Conservation (phyloP, 2,797 vertebrate genomes). For the Enteromius afrohamiltoni region DNA sequence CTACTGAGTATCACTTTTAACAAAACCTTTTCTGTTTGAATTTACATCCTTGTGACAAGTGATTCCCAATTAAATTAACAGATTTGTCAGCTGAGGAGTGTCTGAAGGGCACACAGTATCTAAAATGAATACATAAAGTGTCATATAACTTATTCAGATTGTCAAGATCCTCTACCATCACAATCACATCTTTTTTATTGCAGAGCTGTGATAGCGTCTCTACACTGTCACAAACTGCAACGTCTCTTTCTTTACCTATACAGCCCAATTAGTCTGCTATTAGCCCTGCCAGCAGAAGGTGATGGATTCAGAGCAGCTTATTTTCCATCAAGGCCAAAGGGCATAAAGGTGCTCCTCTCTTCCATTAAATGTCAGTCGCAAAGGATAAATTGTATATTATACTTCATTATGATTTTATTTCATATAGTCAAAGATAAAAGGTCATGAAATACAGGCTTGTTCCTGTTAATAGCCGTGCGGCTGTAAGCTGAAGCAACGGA, state of each 20-base stretch:
- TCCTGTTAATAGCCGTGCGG: constrained; percentile 18
- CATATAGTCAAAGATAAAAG: constrained; percentile 30
- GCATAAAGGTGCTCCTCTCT: constrained; percentile 1
- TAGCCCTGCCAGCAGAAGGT: neutral
- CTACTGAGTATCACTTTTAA: neutral
- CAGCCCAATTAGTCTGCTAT: constrained; percentile 15
- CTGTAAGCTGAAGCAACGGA: constrained; percentile 17
- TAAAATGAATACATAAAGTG: neutral
- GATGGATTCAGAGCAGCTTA: constrained; percentile 9
- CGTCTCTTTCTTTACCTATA: neutral
- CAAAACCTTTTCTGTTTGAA: neutral
- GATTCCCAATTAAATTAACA: neutral
- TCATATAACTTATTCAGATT: neutral
- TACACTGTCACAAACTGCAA: neutral
- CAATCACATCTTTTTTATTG: neutral
- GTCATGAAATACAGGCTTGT: constrained; percentile 14
- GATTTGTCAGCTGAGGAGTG: neutral
- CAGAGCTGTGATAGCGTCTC: neutral
- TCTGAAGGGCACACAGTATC: neutral
- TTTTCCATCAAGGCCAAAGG: constrained; percentile 17
- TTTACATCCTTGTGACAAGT: neutral
- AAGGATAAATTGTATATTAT: constrained; percentile 15
- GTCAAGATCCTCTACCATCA: neutral
- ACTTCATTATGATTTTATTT: constrained; percentile 19
- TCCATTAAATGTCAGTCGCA: constrained; percentile 17